Evolutionary conservation across 2,113 vertebrate species (phyloP), one percentile per base, ranked within the genome.

Genomic region (Rhegmatorhina hoffmannsi): DNA sequence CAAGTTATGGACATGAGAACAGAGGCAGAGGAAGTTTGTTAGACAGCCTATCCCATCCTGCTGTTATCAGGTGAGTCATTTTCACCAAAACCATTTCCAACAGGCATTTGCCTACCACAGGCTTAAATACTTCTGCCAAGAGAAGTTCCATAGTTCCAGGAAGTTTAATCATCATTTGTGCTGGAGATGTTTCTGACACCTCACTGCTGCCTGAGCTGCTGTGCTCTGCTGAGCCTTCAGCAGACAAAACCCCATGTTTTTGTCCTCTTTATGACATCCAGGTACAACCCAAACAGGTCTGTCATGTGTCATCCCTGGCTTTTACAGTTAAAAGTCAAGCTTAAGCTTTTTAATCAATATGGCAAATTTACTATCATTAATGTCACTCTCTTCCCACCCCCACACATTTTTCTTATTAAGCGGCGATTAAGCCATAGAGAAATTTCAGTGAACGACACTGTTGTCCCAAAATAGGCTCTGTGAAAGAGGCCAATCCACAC

Each of bases 341-440:
- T 56, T 50, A 16, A 84, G 36, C 40, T 43, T 66, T 60, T 74
- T 47, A 56, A 81, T 50, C 19, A 20, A 24, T 2, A 7, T 17
- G 11, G 23, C 11, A 46, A 46, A 53, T 50, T 58, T 7, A 58
- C 67, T 20, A 2, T 8, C 36, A 18, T 49, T 74, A 75, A 18
- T 4, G 7, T 40, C 58, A 9, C 55, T 43, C 23, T 40, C 38
- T 16, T 73, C 50, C 59, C 46, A 24, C 43, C 29, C 50, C 18
- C 2, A 2, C 4, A 0, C 19, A 3, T 7, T 68, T 53, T 34
- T 29, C 29, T 3, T 21, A 29, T 16, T n/a, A 34, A 46, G 23
- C 7, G 1, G 29, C 0, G 3, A 38, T 16, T 23, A 46, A 17
- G 21, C 34, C 19, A 36, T 26, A 53, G 56, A 0, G 0, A 28